Conservation (phyloP, 2,888 invertebrate genomes). For the Abrostola tripartita region DNA sequence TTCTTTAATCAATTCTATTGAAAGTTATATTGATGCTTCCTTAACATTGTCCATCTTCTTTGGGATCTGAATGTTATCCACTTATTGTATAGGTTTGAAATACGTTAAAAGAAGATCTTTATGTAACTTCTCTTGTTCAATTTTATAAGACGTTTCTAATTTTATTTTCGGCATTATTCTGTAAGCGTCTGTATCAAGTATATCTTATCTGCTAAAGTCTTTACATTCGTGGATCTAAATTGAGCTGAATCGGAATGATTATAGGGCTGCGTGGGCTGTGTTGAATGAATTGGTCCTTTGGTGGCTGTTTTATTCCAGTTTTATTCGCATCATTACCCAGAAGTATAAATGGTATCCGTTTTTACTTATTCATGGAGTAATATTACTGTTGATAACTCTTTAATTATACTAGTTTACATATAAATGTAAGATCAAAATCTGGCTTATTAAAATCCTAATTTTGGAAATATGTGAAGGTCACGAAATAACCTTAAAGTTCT, state of each 20-base stretch:
- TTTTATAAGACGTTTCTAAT: background rate
- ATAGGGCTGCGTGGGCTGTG: constrained; percentile 12
- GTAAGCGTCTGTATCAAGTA: constrained; percentile 12
- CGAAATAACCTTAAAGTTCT: constrained; percentile 4
- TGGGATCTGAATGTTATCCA: too few species aligned
- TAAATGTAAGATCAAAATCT: background rate
- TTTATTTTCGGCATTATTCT: constrained; percentile 12
- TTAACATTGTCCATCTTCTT: too few species aligned
- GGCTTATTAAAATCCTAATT: background rate
- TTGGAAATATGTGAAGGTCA: background rate
- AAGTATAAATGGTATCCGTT: background rate
- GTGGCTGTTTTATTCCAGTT: constrained; percentile 16
- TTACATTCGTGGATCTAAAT: constrained; percentile 25
- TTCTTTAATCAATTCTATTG: too few species aligned
- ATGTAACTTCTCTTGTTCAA: background rate
- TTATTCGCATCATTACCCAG: constrained; percentile 32
- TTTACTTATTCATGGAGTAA: background rate
- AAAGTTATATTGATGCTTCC: too few species aligned
- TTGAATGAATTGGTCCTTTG: constrained; percentile 29
- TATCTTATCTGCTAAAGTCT: constrained; percentile 12
- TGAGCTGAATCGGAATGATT: constrained; percentile 18
- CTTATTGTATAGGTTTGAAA: background rate
- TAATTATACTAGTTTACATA: too few species aligned
- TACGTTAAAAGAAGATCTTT: background rate
- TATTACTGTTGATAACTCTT: background rate